Percentiles rank a stretch among this genome's conserved stretches.
Evolutionary conservation across 2,888 invertebrate species (phyloP).

Genomic region (Bombyx huttoni): DNA sequence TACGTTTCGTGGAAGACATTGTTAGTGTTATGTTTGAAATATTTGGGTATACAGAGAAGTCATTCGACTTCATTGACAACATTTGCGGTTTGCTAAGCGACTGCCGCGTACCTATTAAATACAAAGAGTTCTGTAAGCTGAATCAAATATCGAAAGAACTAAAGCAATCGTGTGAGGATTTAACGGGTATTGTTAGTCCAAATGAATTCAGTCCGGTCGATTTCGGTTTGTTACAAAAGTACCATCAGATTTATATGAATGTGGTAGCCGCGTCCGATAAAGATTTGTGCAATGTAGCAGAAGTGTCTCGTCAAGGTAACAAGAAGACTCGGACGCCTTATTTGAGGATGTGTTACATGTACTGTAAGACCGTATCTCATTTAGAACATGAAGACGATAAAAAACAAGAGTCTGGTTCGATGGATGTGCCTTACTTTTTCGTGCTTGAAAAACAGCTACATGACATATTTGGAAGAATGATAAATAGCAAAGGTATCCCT

Average conservation of each 20-base stretch:
- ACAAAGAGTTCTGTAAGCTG: slow-evolving; percentile 62
- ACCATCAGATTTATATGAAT: slow-evolving; percentile 64
- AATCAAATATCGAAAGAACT: slow-evolving; percentile 60
- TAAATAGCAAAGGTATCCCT: slow-evolving; percentile 77
- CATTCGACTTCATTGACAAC: slow-evolving; percentile 55
- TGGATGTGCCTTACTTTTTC: slow-evolving; percentile 57
- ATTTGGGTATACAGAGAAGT: slow-evolving; percentile 58
- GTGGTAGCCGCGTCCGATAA: slow-evolving; percentile 61
- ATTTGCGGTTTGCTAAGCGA: slow-evolving; percentile 55
- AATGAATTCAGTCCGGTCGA: slow-evolving; percentile 29
- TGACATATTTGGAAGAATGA: slow-evolving; percentile 76
- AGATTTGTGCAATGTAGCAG: slow-evolving; percentile 52
- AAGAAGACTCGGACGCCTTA: slow-evolving; percentile 59
- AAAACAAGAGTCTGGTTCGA: slow-evolving; percentile 22
- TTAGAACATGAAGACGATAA: slow-evolving; percentile 49
- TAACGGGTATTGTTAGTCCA: slow-evolving; percentile 40
- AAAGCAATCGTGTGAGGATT: slow-evolving; percentile 60
- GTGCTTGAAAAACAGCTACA: slow-evolving; percentile 69
- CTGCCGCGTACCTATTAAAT: slow-evolving; percentile 59
- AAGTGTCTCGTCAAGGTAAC: slow-evolving; percentile 42
- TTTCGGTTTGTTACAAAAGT: slow-evolving; percentile 47
- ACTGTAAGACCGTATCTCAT: slow-evolving; percentile 70
- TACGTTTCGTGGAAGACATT: slow-evolving; percentile 60
- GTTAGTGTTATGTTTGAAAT: slow-evolving; percentile 64
- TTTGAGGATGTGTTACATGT: slow-evolving; percentile 70